A percentile compares a stretch with the other conserved stretches of the same genome.
phyloP scores from a whole-genome alignment of 2,113 vertebrate species.

The Cheirogaleus medius region DNA sequence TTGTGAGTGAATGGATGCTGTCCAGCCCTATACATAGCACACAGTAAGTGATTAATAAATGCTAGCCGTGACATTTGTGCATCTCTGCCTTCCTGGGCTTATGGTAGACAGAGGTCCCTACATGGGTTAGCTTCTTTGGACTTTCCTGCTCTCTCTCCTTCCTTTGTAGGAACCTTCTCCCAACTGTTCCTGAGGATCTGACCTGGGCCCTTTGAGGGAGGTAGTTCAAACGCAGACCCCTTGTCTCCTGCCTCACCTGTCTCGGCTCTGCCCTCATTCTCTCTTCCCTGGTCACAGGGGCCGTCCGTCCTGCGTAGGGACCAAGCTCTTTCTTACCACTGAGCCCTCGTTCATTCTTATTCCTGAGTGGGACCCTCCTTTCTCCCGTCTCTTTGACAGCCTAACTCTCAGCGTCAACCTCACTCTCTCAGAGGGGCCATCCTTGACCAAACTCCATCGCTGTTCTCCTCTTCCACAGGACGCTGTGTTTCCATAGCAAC shows the following conservation, averaged over 20 bases:
- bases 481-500: not conserved
- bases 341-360: not conserved
- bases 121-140: not conserved
- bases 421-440: too few relatives aligned
- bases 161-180: too few relatives aligned
- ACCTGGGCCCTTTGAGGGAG: not conserved
- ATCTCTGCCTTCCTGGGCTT: not conserved
- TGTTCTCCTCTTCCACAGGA: not conserved
- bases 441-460: not conserved
- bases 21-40: not conserved
- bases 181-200: not conserved
- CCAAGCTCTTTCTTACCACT: too few relatives aligned
- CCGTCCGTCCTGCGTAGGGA: not conserved
- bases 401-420: not conserved
- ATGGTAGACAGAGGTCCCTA: not conserved
- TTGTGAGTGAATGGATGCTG: not conserved
- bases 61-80: not conserved
- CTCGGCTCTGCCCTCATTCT: not conserved
- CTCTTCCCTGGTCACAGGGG: not conserved
- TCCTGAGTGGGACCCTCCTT: not conserved
- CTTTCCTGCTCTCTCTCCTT: too few relatives aligned
- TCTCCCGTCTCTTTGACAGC: not conserved
- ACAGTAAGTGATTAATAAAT: not conserved
- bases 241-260: not conserved
- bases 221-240: not conserved